Evolutionary conservation across 2,888 invertebrate genomes (phyloP), one percentile per base, ranked within the genome.

Genomic region (Acronicta alni): DNA sequence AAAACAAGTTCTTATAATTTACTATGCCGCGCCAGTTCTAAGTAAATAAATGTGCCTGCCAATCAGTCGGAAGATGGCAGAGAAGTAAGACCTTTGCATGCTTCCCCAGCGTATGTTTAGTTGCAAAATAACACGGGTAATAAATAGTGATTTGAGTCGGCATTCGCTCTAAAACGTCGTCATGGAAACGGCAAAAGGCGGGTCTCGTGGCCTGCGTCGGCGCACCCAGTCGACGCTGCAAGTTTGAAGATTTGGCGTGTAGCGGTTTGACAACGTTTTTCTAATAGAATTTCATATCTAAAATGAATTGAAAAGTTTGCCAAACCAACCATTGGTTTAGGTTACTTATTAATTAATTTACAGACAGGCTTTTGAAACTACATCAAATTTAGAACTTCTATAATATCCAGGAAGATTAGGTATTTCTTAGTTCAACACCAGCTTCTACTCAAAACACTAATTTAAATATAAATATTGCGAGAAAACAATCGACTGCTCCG

Each of bases 131-230:
- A 84, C 86, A 75, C 64, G 57, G 61, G 78, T 90, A 90, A 91
- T 91, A 89, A 90, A 89, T 86, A 86, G 89, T 89, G 85, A 89
- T 90, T 90, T 89, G 86, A 85, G 82, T 76, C 81, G 83, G 83
- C 82, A 81, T 84, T 81, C 79, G 80, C 74, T 80, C 82, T 81
- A 65, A 79, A 80, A 76, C 81, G 81, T 86, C 84, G 80, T 80
- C 81, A 73, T 75, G 84, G 86, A 85, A 87, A 90, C 86, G 84
- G 85, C 83, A 82, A 76, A 87, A 87, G 89, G 88, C 88, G 89
- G 84, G 79, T 72, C 81, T 70, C 41, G 74, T 70, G 84, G 82
- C 85, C 86, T 79, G 79, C 70, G 80, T 74, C 32, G 75, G 75
- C 79, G 82, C 83, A 72, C 77, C 72, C 72, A 16, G 41, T 14